Base-by-base conservation (phyloP, 2,888 invertebrate species). In the Euclidia mi region DNA sequence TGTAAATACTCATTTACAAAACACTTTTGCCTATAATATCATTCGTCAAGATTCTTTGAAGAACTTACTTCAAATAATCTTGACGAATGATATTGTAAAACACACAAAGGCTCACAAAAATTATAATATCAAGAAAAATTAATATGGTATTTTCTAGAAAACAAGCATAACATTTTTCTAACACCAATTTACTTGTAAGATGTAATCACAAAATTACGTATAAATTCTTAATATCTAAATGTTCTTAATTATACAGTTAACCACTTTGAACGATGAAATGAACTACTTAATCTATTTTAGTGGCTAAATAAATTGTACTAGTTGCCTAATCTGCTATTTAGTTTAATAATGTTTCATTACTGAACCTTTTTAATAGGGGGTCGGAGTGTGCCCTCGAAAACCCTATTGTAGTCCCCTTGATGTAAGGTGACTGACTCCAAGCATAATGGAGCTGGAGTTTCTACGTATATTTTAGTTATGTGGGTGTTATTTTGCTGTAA, bases 261-360 rank as follows among this genome's bases (percentile, higher is more conserved):
- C 3, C 11, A 35, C 20, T 42, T 32, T 34, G 0, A 12, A 35
- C 29, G 18, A 18, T 12, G 35, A 47, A 53, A 35, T 42, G 11
- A 34, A 28, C 25, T 57, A 60, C 56, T 63, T 59, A 69, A 69
- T 72, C 52, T 59, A 69, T 72, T 72, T 72, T 57, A 65, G 65
- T 55, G 63, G 65, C 56, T 69, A 63, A 72, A 63, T 72, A 25
- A 71, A 71, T 65, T 57, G 65, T 72, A 56, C 55, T 49, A 69
- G 62, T 69, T 63, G 53, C 50, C 60, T 65, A 72, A 65, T 65
- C 65, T 55, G 35, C 59, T 31, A 71, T 72, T 72, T 65, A 59
- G 47, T 41, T 59, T n/a, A n/a, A n/a, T n/a, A 65, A 71, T 68
- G 58, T 40, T 69, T 69, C 53, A 68, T 71, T 65, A 63, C 58